Percentiles rank a stretch among this genome's conserved stretches.
These are phyloP conservation scores for Ichneumoninae sp. DNA, from an alignment of 2,888 invertebrate genomes.

Conservation along the genomic window DNA sequence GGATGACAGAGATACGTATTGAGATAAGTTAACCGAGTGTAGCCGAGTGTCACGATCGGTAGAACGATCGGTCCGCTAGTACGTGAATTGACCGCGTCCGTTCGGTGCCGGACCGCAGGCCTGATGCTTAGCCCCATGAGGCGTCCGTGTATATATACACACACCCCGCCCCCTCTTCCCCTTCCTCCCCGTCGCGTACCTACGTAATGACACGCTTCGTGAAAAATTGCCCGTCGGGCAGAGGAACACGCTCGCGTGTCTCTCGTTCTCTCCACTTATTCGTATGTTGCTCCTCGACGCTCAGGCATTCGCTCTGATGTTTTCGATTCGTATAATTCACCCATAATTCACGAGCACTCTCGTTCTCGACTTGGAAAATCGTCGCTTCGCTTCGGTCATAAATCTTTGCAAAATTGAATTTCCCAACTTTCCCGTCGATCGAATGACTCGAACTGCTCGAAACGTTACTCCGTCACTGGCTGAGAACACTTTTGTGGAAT, in stretches of 20 bases:
- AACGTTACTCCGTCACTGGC: neutral
- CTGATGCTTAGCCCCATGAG: slow-evolving; percentile 37
- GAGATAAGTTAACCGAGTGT: slow-evolving; percentile 37
- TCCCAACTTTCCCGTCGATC: neutral
- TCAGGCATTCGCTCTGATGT: neutral
- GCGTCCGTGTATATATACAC: neutral
- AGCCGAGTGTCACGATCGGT: slow-evolving; percentile 59
- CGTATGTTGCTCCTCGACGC: slow-evolving; percentile 30
- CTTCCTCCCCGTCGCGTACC: slow-evolving; percentile 22
- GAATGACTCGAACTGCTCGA: neutral
- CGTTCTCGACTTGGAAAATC: slow-evolving; percentile 21
- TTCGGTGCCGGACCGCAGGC: slow-evolving; percentile 42
- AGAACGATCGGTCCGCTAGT: slow-evolving; percentile 48
- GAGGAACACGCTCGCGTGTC: slow-evolving; percentile 44
- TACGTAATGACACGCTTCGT: slow-evolving; percentile 57
- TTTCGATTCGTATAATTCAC: slow-evolving; percentile 24
- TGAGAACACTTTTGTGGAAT: slow-evolving; percentile 30
- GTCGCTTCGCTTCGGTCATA: neutral
- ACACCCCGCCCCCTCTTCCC: neutral
- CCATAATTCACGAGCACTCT: slow-evolving; percentile 22
- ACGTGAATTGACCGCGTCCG: slow-evolving; percentile 61
- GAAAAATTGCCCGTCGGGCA: slow-evolving; percentile 53
- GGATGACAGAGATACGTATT: slow-evolving; percentile 40
- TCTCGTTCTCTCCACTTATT: slow-evolving; percentile 29
- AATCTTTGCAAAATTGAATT: slow-evolving; percentile 4